Evolutionary conservation across 2,888 invertebrate species (phyloP).

Genomic region (Spilarctia lutea): DNA sequence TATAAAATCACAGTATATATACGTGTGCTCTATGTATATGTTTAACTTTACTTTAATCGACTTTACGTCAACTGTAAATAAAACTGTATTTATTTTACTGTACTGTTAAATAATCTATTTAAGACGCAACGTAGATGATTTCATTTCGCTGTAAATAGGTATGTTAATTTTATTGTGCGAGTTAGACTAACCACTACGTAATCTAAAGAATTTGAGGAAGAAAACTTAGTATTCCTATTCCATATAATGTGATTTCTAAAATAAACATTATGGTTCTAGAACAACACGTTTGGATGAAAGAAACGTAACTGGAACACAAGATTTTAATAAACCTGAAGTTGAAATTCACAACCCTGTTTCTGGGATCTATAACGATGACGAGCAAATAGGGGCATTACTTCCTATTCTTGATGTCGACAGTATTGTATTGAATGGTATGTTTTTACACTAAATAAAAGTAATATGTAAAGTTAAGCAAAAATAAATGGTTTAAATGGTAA

Average conservation of each 20-base stretch:
- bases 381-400: conserved; percentile 21
- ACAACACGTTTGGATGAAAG: conserved; percentile 23
- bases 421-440: conserved; percentile 42
- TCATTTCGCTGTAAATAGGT: no score
- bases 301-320: conserved; percentile 20
- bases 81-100: no score
- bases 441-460: neutral
- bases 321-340: conserved; percentile 19
- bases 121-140: no score
- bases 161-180: no score
- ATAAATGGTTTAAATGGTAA: no score
- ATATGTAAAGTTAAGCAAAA: neutral
- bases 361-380: conserved; percentile 11
- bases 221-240: neutral
- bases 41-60: no score
- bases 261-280: conserved; percentile 24
- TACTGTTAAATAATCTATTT: no score
- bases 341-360: conserved; percentile 27
- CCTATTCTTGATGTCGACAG: conserved; percentile 39
- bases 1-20: no score
- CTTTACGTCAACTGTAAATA: no score
- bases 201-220: no score
- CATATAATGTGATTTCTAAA: neutral
- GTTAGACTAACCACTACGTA: no score
- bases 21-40: no score